These are phyloP conservation scores for Cladopsammia gracilis DNA, from an alignment of 64 coral and sea anemone genomes.

Conservation along the genomic window DNA sequence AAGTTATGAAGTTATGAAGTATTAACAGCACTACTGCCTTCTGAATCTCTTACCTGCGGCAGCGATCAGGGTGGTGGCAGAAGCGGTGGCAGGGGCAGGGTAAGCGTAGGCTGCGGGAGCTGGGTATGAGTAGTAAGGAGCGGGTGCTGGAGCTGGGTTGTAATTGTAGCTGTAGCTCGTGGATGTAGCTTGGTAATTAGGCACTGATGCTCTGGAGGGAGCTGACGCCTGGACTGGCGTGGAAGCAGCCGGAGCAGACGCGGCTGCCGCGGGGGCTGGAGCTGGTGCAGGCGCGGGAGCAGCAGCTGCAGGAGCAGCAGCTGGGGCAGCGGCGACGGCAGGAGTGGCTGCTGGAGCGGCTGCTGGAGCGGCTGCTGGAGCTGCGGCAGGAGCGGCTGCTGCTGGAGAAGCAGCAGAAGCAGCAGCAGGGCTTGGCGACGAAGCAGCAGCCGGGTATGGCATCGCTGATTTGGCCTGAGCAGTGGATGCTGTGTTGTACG, in stretches of 20 bases:
- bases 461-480: conserved; percentile 63
- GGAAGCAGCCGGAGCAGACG: background rate
- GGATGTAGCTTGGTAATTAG: conserved; percentile 30
- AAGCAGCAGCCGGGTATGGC: conserved; percentile 73
- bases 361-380: conserved; percentile 21
- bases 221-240: conserved; percentile 38
- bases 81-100: conserved; percentile 58
- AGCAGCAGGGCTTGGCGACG: conserved; percentile 15
- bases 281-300: conserved; percentile 32
- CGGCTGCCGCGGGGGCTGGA: conserved; percentile 25
- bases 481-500: conserved; percentile 65
- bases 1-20: no score
- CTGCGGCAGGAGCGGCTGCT: conserved; percentile 14
- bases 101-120: conserved; percentile 73
- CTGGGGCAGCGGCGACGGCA: conserved; percentile 20
- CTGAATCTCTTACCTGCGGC: conserved; percentile 65
- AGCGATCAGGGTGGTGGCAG: conserved; percentile 79
- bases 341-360: conserved; percentile 28
- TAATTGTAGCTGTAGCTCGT: conserved; percentile 67
- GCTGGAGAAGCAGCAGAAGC: conserved; percentile 10
- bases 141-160: conserved; percentile 47
- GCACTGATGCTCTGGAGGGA: conserved; percentile 37
- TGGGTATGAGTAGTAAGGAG: conserved; percentile 61
- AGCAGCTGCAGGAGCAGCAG: conserved; percentile 41
- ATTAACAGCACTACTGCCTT: no score